Evolutionary conservation across 2,797 vertebrate genomes (phyloP).

Genomic region (Garrulus glandarius): DNA sequence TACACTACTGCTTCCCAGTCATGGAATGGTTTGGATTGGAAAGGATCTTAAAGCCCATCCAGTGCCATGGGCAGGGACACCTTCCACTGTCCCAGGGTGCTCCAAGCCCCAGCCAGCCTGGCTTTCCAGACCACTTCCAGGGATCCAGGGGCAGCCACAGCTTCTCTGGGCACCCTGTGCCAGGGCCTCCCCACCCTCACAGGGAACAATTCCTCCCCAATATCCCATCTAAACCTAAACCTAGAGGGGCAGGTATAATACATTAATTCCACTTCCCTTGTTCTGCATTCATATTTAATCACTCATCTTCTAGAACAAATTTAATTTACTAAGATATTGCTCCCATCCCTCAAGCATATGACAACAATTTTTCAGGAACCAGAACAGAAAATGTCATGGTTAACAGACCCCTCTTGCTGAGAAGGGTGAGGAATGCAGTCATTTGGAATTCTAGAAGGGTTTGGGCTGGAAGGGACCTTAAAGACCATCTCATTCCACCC

Average conservation of each 20-base stretch:
- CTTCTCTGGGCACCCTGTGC: background rate
- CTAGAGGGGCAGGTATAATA: background rate
- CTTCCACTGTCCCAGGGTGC: fast-evolving
- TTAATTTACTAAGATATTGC: background rate
- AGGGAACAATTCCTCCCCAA: background rate
- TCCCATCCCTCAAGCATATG: background rate
- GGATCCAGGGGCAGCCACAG: background rate
- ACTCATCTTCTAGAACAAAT: background rate
- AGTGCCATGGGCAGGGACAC: background rate
- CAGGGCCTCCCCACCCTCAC: background rate
- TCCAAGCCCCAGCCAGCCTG: fast-evolving
- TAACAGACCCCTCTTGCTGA: background rate
- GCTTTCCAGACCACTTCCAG: background rate
- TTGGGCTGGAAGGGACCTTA: background rate
- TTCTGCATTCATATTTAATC: background rate
- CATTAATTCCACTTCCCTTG: background rate
- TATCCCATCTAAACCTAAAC: background rate
- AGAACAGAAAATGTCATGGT: background rate
- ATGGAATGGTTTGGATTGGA: background rate
- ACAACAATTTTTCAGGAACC: background rate
- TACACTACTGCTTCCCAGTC: fast-evolving
- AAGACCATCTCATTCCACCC: background rate
- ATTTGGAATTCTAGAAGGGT: background rate
- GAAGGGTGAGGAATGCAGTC: background rate
- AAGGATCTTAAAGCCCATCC: background rate